A percentile compares a stretch with the other conserved stretches of the same genome.
Conservation (phyloP, 1,140 invertebrate species). For the Drosophila nigrodunni region DNA sequence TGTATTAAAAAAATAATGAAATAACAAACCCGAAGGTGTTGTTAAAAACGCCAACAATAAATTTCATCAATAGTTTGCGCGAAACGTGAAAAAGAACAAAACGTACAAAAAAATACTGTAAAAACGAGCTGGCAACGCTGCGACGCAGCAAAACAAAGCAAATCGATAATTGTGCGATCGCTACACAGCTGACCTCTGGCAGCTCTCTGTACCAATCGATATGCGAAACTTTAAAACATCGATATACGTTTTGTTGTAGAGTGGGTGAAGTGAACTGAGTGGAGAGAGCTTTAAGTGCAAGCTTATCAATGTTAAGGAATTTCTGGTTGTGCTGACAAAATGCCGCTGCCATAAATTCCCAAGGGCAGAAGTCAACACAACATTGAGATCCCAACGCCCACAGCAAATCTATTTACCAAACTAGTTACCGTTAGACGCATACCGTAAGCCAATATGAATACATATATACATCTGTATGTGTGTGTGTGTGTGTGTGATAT, state of each 20-base stretch:
- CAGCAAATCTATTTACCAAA: conserved; percentile 79
- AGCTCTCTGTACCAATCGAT: neutral
- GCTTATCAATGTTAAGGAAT: conserved; percentile 42
- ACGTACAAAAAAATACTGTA: conserved; percentile 1
- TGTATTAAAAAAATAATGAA: conserved; percentile 83
- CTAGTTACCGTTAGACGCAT: conserved; percentile 74
- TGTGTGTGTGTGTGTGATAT: conserved; percentile 1
- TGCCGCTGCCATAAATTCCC: conserved; percentile 60
- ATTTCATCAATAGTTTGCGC: conserved; percentile 78
- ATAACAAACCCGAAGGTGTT: conserved; percentile 82
- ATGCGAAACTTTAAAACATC: neutral
- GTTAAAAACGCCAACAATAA: conserved; percentile 81
- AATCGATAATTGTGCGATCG: conserved; percentile 15
- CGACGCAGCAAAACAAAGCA: neutral
- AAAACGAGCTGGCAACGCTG: conserved; percentile 6
- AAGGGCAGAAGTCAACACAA: conserved; percentile 13
- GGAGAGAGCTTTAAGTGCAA: conserved; percentile 4
- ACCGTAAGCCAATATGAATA: conserved; percentile 63
- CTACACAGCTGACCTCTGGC: neutral
- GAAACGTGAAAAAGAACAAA: conserved; percentile 14
- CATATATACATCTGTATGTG: conserved; percentile 14
- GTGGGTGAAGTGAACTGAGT: neutral
- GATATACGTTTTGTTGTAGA: neutral
- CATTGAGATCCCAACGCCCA: conserved; percentile 57
- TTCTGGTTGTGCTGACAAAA: conserved; percentile 65